A percentile compares a stretch with the other conserved stretches of the same genome.
Conservation (phyloP, 2,113 vertebrate species). For the Brachionichthys hirsutus region DNA sequence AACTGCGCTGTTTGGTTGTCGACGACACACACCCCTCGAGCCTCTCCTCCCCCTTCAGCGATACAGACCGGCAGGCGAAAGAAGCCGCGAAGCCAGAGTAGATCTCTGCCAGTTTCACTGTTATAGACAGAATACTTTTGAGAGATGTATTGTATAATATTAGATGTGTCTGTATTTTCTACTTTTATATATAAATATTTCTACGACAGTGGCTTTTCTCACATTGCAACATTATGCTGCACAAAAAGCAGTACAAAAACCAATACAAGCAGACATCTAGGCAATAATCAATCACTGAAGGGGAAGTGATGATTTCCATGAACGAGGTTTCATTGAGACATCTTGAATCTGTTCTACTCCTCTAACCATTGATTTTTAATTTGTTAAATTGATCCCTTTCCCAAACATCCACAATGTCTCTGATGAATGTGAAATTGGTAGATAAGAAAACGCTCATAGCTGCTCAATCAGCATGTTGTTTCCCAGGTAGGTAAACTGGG, state of each 20-base stretch:
- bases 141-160: background rate
- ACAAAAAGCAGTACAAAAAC: no score
- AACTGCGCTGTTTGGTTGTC: conserved; percentile 52
- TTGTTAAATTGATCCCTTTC: background rate
- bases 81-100: background rate
- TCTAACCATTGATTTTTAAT: background rate
- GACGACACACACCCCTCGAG: conserved; percentile 37
- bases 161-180: background rate
- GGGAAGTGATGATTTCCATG: no score
- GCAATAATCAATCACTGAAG: no score
- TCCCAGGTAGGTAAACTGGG: no score
- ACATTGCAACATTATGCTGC: no score
- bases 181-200: background rate
- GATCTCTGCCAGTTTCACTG: conserved; percentile 7
- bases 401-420: background rate
- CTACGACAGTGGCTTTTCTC: no score
- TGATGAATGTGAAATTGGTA: no score
- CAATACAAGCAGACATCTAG: no score
- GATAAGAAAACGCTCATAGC: no score
- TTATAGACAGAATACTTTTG: background rate
- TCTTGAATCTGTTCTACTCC: no score
- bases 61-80: conserved; percentile 8
- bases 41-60: conserved; percentile 34
- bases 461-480: no score
- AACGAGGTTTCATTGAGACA: no score